Evolutionary conservation across 2,888 invertebrate species (phyloP), one percentile per base, ranked within the genome.

Genomic region (Elgonia sp.): DNA sequence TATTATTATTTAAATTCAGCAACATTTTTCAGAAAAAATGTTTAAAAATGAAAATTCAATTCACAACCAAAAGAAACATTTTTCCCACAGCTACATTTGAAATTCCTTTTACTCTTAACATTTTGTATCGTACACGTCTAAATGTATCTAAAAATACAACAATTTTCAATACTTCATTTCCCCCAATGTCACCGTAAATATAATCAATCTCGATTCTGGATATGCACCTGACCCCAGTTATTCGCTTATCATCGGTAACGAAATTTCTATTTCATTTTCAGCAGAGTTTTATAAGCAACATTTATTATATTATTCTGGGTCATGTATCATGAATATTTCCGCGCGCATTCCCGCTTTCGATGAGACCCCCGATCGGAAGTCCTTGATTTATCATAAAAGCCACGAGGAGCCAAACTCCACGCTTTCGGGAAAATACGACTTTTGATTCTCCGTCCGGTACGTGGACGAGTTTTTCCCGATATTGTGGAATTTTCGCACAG

Each of bases 351-450:
- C 80, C 60, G 73, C 85, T 85, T 80, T 80, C 85, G 57, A 53
- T 67, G 67, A 80, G 57, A 73, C 83, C 67, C 80, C 21, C 80
- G 62, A 65, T 81, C 69, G 75, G 80, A 85, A 85, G 85, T 85
- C 85, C 80, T 85, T 85, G 85, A 80, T 85, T 85, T 81, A 85
- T 85, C 80, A 81, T 81, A 80, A 85, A 81, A 80, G 85, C 85
- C 80, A 75, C 80, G 75, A 80, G 76, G 55, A 77, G 46, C 62
- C 70, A 50, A 62, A 57, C 76, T 29, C 40, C 20, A 29, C 76
- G 63, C 60, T 62, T 70, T 53, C 76, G 55, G 18, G 67, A 84
- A 73, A 84, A 85, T 85, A 75, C 80, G 67, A 80, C 62, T 72
- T 85, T 73, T 75, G 63, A 79, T 85, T 79, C 40, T 55, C 62